Evolutionary conservation across 2,113 vertebrate species (phyloP).

Genomic region (Boulengeromyrus knoepffleri): DNA sequence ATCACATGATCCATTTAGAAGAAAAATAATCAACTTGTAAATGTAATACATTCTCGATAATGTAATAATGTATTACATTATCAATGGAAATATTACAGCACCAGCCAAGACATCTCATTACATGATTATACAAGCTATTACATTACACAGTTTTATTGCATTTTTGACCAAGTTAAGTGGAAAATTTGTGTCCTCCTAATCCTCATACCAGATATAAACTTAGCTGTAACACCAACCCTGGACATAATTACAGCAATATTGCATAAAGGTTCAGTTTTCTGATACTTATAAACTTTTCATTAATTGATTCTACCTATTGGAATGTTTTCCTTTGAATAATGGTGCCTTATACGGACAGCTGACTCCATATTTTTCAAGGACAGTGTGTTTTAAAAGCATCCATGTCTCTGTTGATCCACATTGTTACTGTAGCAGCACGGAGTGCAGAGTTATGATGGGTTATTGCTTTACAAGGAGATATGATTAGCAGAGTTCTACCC

Average conservation of each 20-base stretch:
- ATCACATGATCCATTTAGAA: neutral
- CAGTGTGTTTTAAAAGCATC: conserved; percentile 8
- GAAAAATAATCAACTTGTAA: neutral
- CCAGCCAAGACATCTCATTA: neutral
- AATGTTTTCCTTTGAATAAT: neutral
- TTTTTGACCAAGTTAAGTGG: neutral
- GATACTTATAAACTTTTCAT: neutral
- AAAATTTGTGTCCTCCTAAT: neutral
- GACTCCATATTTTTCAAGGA: neutral
- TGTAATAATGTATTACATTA: neutral
- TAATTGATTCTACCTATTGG: neutral
- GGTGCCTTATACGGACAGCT: neutral
- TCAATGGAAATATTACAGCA: neutral
- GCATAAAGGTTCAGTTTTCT: neutral
- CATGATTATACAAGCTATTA: neutral
- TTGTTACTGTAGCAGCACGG: conserved; percentile 43
- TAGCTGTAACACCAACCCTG: neutral
- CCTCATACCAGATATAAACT: neutral
- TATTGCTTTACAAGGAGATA: conserved; percentile 36
- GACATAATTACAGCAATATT: neutral
- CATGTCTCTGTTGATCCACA: conserved; percentile 44
- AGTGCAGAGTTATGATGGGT: conserved; percentile 40
- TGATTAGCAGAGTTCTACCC: conserved; percentile 48
- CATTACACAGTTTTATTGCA: neutral
- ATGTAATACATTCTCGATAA: neutral